Conservation (phyloP, 2,113 vertebrate genomes). For the Uropsilus gracilis region DNA sequence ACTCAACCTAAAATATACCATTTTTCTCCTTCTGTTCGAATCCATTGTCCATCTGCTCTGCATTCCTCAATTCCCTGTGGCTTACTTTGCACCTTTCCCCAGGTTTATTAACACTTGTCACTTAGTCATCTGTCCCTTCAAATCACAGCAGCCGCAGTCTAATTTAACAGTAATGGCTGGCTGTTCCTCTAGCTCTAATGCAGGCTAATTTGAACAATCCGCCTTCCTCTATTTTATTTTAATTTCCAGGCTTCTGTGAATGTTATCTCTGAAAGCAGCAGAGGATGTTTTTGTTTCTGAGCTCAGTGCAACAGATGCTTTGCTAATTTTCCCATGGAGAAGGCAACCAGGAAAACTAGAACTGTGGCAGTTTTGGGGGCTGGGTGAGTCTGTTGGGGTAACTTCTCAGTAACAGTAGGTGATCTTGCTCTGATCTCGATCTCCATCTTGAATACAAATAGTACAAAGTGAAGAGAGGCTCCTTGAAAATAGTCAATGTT, state of each 20-base stretch:
- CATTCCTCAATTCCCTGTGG: neutral
- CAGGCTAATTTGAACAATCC: neutral
- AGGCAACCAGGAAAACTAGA: neutral
- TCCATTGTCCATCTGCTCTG: slow-evolving; percentile 2
- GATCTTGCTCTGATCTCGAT: neutral
- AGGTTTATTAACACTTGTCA: slow-evolving; percentile 19
- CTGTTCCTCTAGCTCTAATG: neutral
- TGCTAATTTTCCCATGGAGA: slow-evolving; percentile 3
- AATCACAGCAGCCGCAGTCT: neutral
- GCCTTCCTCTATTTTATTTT: slow-evolving; percentile 33
- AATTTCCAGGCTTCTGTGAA: slow-evolving; percentile 41
- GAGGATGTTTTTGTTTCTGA: neutral
- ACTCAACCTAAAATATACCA: neutral
- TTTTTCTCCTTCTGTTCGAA: slow-evolving; percentile 44
- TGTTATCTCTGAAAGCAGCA: neutral
- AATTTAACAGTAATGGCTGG: neutral
- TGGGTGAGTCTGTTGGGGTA: neutral
- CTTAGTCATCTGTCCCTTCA: neutral
- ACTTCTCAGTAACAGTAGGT: neutral
- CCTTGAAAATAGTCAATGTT: neutral
- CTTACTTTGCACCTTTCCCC: neutral
- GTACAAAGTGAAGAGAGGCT: neutral
- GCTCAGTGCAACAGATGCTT: neutral
- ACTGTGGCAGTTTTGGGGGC: rapidly evolving
- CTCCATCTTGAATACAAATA: neutral